Evolutionary conservation across 2,113 vertebrate genomes (phyloP).

Genomic region (Caracal caracal): DNA sequence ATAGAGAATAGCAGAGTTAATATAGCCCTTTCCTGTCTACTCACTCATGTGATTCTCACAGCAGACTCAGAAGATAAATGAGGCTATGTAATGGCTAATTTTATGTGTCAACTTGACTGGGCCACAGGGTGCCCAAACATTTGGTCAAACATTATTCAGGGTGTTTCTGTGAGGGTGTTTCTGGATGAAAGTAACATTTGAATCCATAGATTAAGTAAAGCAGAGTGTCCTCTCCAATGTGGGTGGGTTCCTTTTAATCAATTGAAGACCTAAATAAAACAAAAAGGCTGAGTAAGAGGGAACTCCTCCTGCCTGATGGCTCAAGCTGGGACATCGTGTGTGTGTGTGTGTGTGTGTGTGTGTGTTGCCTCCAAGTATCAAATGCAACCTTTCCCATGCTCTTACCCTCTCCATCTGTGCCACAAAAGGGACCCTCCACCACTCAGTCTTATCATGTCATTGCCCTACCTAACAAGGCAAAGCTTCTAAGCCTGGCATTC

Average conservation of each 20-base stretch:
- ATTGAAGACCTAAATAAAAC: neutral
- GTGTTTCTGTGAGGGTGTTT: neutral
- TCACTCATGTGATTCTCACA: neutral
- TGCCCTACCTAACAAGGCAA: neutral
- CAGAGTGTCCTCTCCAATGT: neutral
- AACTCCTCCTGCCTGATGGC: neutral
- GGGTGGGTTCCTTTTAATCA: neutral
- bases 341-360: too few relatives aligned
- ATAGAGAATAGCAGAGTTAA: neutral
- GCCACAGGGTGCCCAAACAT: neutral
- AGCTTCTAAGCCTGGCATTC: neutral
- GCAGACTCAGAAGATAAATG: neutral
- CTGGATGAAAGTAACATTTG: neutral
- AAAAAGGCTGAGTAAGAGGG: neutral
- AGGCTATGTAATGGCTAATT: neutral
- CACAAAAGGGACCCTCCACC: neutral
- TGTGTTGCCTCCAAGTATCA: neutral
- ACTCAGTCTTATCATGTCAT: neutral
- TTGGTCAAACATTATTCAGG: slow-evolving; percentile 9
- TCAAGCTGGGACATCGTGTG: neutral
- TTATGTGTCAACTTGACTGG: neutral
- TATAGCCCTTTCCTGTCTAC: neutral
- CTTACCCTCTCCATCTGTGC: neutral
- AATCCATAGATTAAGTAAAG: neutral
- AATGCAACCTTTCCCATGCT: neutral